Conservation (phyloP, 2,888 invertebrate genomes). For the Kryphioiulus occultus region DNA sequence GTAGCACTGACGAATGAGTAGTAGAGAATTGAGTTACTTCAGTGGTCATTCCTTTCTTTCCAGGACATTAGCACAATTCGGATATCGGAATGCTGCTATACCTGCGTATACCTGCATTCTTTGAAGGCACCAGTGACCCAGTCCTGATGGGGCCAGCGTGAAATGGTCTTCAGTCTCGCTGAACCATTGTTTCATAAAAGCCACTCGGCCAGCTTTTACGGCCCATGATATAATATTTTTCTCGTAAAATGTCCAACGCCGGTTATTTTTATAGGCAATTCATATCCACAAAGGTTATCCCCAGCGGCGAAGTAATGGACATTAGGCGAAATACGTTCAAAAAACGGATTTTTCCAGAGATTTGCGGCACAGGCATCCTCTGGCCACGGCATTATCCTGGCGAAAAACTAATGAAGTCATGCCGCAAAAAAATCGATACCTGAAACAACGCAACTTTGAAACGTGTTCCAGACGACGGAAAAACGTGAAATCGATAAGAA, state of each 20-base stretch:
- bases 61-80: not conserved
- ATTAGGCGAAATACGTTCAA: not conserved
- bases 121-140: not conserved
- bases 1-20: not conserved
- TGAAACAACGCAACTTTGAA: not conserved
- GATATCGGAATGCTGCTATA: no score
- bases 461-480: not conserved
- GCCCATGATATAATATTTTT: not conserved
- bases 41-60: not conserved
- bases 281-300: constrained; percentile 5
- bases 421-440: not conserved
- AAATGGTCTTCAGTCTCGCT: not conserved
- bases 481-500: not conserved
- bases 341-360: not conserved
- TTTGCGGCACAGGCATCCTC: not conserved
- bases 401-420: constrained; percentile 5
- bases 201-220: not conserved
- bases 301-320: not conserved
- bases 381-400: not conserved
- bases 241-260: not conserved
- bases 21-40: not conserved
- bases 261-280: not conserved
- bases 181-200: not conserved
- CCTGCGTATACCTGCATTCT: not conserved
- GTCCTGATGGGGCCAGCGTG: not conserved